phyloP scores from a whole-genome alignment of 2,113 vertebrate species.

The Thamnaconus septentrionalis region DNA sequence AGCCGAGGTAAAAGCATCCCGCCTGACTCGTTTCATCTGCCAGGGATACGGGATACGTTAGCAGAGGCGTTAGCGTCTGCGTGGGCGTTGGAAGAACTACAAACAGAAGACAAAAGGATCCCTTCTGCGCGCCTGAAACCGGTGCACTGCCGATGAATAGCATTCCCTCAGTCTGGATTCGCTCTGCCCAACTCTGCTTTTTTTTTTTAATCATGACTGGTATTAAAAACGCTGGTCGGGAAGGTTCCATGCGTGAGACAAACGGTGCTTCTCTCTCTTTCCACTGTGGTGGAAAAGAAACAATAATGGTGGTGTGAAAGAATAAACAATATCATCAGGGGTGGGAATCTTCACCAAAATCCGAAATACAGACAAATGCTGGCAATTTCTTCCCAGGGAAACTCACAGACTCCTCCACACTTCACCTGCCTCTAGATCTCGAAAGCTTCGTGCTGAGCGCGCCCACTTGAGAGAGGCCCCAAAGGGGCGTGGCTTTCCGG shows the following conservation, averaged over 20 bases:
- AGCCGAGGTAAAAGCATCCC: slow-evolving; percentile 27
- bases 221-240: too few relatives aligned
- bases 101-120: slow-evolving; percentile 56
- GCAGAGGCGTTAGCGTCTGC: slow-evolving; percentile 34
- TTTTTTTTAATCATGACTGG: too few relatives aligned
- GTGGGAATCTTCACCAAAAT: too few relatives aligned
- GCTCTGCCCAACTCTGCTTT: too few relatives aligned
- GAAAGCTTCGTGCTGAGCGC: slow-evolving; percentile 36
- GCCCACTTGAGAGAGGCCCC: slow-evolving; percentile 56
- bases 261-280: too few relatives aligned
- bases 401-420: slow-evolving; percentile 51
- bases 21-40: slow-evolving; percentile 53
- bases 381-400: not conserved
- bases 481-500: slow-evolving; percentile 65
- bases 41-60: slow-evolving; percentile 29
- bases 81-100: slow-evolving; percentile 52
- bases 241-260: too few relatives aligned
- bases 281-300: too few relatives aligned
- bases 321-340: too few relatives aligned
- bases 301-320: too few relatives aligned
- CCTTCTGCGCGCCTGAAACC: slow-evolving; percentile 41
- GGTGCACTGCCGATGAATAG: slow-evolving; percentile 47
- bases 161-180: too few relatives aligned
- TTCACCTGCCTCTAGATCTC: slow-evolving; percentile 29
- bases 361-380: slow-evolving; percentile 1